Base-by-base conservation (phyloP, 2,113 vertebrate species). In the Platanista minor region DNA sequence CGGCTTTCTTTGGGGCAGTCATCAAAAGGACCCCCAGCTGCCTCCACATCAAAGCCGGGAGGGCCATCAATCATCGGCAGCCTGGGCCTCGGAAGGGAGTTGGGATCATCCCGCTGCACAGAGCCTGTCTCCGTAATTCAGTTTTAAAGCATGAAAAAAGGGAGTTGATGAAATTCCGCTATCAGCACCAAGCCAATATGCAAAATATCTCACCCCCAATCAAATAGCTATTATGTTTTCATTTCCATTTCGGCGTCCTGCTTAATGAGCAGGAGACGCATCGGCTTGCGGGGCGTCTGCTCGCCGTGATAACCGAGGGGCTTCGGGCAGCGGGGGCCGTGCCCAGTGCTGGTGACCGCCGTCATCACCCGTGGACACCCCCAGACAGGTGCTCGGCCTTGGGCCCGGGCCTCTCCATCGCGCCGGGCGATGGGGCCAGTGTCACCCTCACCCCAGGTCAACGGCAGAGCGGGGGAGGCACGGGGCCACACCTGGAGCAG, bases 221-320 rank as follows among this genome's bases (percentile, higher is more conserved):
- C 99, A 99, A 99, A 99, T 99, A 99, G 99, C 99, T 99, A 99
- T 99, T 99, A 99, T 99, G 99, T 99, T 99, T 99, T 99, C 99
- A 99, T 99, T 99, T 99, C 99, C 99, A 99, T 99, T 99, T 99
- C 99, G 98, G 99, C 99, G 99, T 99, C 99, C 99, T 99, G 99
- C 99, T 99, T 99, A 99, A 99, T 99, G 99, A 99, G 99, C 99
- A 99, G 99, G 99, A 99, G 99, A 99, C 99, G 99, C 99, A 99
- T 99, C 99, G 98, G 99, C 99, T 98, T 98, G 96, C 98, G 99
- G 99, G 99, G 99, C 99, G 99, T 99, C 99, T 99, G 99, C 99
- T 99, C 98, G 98, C 98, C 98, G 98, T 99, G 99, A 99, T 99
- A 99, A 99, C 99, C 98, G 98, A 97, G 99, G 99, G 99, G 99